Conservation (phyloP, 2,888 invertebrate species). For the Patella pellucida region DNA sequence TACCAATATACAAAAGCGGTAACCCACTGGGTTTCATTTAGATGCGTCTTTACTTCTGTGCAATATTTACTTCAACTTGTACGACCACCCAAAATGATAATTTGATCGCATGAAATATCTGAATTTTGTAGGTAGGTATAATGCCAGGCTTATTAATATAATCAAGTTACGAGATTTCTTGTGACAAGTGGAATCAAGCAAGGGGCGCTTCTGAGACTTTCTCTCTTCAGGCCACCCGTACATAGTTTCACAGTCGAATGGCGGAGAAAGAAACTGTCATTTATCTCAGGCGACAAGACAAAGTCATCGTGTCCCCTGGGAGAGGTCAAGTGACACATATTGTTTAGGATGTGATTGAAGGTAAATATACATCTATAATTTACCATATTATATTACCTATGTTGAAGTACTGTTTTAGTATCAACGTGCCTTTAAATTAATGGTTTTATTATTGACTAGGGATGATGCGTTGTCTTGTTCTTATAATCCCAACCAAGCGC, state of each 20-base stretch:
- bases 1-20: no score
- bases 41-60: no score
- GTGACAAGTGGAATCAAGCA: conserved; percentile 12
- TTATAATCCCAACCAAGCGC: conserved; percentile 2
- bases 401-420: conserved; percentile 10
- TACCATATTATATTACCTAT: not conserved
- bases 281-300: not conserved
- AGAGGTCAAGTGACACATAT: conserved; percentile 10
- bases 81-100: conserved; percentile 11
- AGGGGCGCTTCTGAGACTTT: conserved; percentile 7
- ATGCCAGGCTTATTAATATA: not conserved
- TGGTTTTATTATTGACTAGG: conserved; percentile 5
- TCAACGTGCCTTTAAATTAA: conserved; percentile 6
- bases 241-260: conserved; percentile 2
- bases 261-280: conserved; percentile 4
- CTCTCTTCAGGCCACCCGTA: not conserved
- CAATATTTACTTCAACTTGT: not conserved
- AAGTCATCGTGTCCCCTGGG: conserved; percentile 12
- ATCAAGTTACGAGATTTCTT: conserved; percentile 10
- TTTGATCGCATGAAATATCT: conserved; percentile 2
- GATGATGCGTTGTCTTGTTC: not conserved
- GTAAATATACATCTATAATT: conserved; percentile 7
- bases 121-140: not conserved
- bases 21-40: no score
- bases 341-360: conserved; percentile 10